phyloP scores from a whole-genome alignment of 2,797 vertebrate species.

The Cuniculus paca region DNA sequence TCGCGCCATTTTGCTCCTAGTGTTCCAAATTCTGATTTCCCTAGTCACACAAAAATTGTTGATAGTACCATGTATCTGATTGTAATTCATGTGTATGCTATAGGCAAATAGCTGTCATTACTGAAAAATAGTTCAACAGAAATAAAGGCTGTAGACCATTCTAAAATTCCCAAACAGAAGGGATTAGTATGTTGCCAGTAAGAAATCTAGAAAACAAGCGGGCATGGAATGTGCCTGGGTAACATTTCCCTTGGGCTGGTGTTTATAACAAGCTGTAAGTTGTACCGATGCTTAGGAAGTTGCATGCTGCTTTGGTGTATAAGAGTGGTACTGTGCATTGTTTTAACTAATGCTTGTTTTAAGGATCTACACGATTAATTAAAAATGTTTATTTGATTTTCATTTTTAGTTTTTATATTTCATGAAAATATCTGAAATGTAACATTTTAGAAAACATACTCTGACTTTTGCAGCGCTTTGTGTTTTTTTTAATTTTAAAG shows the following conservation, averaged over 20 bases:
- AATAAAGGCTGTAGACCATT: background rate
- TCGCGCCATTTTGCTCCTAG: background rate
- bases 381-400: constrained; percentile 39
- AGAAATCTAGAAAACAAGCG: background rate
- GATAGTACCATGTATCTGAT: background rate
- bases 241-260: background rate
- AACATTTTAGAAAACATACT: background rate
- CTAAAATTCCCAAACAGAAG: background rate
- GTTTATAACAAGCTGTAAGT: background rate
- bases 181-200: background rate
- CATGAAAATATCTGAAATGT: background rate
- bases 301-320: background rate
- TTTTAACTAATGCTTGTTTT: background rate
- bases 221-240: background rate
- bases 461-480: background rate
- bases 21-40: background rate
- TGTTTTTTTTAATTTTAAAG: background rate
- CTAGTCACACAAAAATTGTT: background rate
- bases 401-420: background rate
- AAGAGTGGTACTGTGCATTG: background rate
- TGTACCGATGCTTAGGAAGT: background rate
- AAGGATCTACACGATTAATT: background rate
- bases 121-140: background rate
- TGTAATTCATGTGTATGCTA: background rate
- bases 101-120: background rate